Evolutionary conservation across 30 jellyfish, hydroid and myxozoan species (phyloP).

Genomic region (Clytia hemisphaerica): DNA sequence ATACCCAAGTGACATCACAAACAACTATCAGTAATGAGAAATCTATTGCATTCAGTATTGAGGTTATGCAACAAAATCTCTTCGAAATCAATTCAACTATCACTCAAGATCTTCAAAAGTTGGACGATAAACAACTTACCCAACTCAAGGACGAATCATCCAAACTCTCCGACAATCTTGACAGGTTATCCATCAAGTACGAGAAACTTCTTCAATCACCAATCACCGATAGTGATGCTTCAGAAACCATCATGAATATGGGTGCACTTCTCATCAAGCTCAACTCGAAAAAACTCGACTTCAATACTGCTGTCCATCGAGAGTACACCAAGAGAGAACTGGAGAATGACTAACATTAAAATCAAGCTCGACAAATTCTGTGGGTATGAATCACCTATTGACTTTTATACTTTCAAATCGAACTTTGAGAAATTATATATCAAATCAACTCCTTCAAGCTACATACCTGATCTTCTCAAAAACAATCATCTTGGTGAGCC

Average conservation of each 20-base stretch:
- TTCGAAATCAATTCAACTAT: too few species aligned
- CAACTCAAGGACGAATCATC: conserved; percentile 5
- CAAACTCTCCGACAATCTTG: neutral
- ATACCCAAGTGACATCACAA: too few species aligned
- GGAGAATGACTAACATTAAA: neutral
- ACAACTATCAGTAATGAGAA: too few species aligned
- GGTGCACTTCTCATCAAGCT: neutral
- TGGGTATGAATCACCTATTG: neutral
- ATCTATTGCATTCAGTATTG: too few species aligned
- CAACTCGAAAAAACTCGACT: neutral
- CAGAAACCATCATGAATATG: neutral
- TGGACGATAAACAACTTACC: conserved; percentile 3
- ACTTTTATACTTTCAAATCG: conserved; percentile 9
- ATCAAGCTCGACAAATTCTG: neutral
- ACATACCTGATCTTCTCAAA: conserved; percentile 5
- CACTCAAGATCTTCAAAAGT: too few species aligned
- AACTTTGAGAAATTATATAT: neutral
- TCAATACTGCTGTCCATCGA: too few species aligned
- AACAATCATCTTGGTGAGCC: neutral
- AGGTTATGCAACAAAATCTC: too few species aligned
- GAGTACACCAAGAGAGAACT: neutral
- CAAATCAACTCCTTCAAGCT: neutral
- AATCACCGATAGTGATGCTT: neutral
- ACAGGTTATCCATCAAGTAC: neutral
- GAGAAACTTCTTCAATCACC: neutral